Evolutionary conservation across 2,797 vertebrate species (phyloP), one percentile per base, ranked within the genome.

Genomic region (Lophotriccus pileatus): DNA sequence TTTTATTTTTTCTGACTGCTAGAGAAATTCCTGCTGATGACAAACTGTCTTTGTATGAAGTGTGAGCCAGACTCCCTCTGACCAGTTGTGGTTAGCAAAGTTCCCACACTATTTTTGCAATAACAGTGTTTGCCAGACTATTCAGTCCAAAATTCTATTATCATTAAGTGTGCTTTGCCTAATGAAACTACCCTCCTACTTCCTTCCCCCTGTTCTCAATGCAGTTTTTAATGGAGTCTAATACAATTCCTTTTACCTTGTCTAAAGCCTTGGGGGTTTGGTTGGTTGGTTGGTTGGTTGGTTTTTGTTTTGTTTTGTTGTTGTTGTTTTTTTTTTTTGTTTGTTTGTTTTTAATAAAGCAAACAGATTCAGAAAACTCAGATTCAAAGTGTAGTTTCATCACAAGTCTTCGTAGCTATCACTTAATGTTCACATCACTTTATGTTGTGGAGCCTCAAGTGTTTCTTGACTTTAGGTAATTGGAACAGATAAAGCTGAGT

Each of bases 21-120:
- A 14, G 77, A 84, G 23, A 66, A 72, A 76, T 90, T 95, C 69
- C 50, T 81, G 12, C 17, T 75, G 66, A 84, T 94, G 93, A 92
- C 49, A 90, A 92, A 90, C 50, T 72, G 47, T 90, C 73, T 67
- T 70, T 60, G 53, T 56, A 92, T 82, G 75, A 92, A 52, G 41
- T 60, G 30, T 74, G 68, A 94, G 66, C 55, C 53, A 72, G 46
- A 77, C 64, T 73, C 22, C 14, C 75, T 84, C 66, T 84, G 39
- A 81, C 37, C 32, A 30, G 3, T 59, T 91, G 37, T 41, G 46
- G 37, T 91, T 73, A 50, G 43, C 53, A 9, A 79, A 84, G 58
- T 77, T 92, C 84, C 76, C 66, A 72, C 41, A 6, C 20, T 58
- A 37, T 55, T 87, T 94, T 88, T 91, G 52, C 53, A 81, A 4